These are phyloP conservation scores for Enteromius fasciolatus DNA, from an alignment of 2,797 vertebrate species.

Conservation along the genomic window DNA sequence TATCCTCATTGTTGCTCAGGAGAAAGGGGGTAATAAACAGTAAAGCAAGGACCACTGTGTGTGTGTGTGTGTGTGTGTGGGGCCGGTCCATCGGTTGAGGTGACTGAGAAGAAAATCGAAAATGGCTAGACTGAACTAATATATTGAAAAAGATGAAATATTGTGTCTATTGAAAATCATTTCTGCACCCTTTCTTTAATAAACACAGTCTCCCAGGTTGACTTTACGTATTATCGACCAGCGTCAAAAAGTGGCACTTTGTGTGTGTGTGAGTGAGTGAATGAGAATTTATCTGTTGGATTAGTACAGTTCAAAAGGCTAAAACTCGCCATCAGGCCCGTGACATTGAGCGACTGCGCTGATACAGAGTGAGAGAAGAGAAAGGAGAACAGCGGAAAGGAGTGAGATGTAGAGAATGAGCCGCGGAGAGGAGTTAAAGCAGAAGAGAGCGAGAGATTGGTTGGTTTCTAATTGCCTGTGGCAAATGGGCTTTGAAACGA, in stretches of 20 bases:
- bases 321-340: conserved; percentile 14
- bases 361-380: conserved; percentile 18
- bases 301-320: conserved; percentile 25
- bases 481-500: conserved; percentile 56
- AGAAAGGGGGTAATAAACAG: conserved; percentile 29
- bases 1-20: conserved; percentile 34
- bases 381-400: conserved; percentile 15
- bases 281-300: conserved; percentile 24
- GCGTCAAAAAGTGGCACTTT: neutral
- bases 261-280: neutral
- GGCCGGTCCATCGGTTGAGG: neutral
- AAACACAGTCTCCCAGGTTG: conserved; percentile 6
- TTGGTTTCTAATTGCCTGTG: conserved; percentile 53
- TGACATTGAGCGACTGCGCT: conserved; percentile 50
- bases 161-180: conserved; percentile 18
- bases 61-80: neutral
- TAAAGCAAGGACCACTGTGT: conserved; percentile 13
- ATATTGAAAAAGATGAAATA: conserved; percentile 26
- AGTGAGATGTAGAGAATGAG: conserved; percentile 20
- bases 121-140: conserved; percentile 19
- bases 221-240: neutral
- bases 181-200: neutral
- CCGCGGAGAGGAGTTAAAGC: conserved; percentile 14
- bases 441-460: conserved; percentile 44
- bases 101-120: conserved; percentile 32